A percentile compares a stretch with the other conserved stretches of the same genome.
Evolutionary conservation across 1,140 invertebrate genomes (phyloP).

Genomic region (Brachionus koreanus): DNA sequence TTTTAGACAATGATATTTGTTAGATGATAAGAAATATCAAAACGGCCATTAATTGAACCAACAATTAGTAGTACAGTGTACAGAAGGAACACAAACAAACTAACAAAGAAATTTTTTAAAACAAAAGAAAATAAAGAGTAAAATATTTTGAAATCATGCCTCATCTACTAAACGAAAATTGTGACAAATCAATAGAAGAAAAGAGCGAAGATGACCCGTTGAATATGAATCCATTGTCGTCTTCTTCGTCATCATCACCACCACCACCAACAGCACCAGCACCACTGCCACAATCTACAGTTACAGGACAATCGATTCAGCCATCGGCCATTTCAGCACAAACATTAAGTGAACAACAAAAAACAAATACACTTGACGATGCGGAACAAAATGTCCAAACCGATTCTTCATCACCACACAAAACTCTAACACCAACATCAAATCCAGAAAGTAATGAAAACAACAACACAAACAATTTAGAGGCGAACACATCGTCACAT

Average conservation of each 20-base stretch:
- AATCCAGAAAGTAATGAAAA: neutral
- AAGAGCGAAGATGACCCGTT: no score
- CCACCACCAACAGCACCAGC: neutral
- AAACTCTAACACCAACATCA: neutral
- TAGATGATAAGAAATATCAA: neutral
- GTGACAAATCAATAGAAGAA: neutral
- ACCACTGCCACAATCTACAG: neutral
- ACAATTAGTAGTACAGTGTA: no score
- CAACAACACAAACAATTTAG: neutral
- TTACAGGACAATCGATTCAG: neutral
- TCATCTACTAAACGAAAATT: neutral
- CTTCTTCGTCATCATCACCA: neutral
- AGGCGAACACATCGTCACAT: neutral
- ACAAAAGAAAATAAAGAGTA: no score
- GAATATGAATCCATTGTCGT: neutral
- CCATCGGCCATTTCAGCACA: neutral
- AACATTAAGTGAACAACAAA: neutral
- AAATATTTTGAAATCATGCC: neutral
- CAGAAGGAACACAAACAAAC: no score
- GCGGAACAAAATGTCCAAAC: neutral
- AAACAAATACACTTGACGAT: neutral
- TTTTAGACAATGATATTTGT: neutral
- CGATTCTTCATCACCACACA: neutral
- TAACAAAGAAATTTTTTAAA: no score
- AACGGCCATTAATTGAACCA: no score